Base-by-base conservation (phyloP, 2,888 invertebrate species). In the Ceriagrion tenellum region DNA sequence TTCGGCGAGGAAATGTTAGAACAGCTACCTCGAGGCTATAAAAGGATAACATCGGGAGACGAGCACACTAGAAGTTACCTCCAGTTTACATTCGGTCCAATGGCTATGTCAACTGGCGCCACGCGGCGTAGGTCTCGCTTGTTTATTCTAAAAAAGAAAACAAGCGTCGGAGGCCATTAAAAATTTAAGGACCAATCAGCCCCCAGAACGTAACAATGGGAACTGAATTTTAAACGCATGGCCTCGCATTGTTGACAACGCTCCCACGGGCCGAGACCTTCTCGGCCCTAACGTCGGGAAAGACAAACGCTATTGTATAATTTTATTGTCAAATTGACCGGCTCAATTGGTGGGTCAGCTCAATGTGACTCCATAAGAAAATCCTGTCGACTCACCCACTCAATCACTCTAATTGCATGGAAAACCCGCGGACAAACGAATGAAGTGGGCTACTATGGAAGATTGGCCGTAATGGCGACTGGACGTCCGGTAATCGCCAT, bases 181-280 rank as follows among this genome's bases (percentile, higher is more conserved):
- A 81, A 81, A 81, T 81, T 12, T 30, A 81, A 35, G 81, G 81
- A 81, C 35, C 81, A 81, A 81, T 81, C 81, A 81, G 81, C 30
- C 18, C 16, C 12, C 35, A 16, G 81, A 35, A 35, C 81, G 13
- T 18, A 35, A 81, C 81, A 81, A 35, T 35, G 35, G 30, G 81
- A 16, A 59, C 13, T 26, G 35, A 35, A 81, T 81, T 81, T 4
- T 81, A 81, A 81, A 81, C 23, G n/a, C 69, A 26, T n/a, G 69
- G 26, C 26, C 69, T 26, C 26, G 23, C 35, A 35, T 81, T 81
- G 81, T 81, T 81, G 81, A 81, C 30, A 35, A n/a, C 30, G 0
- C 30, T 81, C 12, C 74, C 74, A 18, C 30, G 23, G 30, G 13
- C 18, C 81, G 16, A 13, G 16, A 13, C 81, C 18, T n/a, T 18